phyloP scores from a whole-genome alignment of 2,797 vertebrate species.

The Hemibagrus guttatus region DNA sequence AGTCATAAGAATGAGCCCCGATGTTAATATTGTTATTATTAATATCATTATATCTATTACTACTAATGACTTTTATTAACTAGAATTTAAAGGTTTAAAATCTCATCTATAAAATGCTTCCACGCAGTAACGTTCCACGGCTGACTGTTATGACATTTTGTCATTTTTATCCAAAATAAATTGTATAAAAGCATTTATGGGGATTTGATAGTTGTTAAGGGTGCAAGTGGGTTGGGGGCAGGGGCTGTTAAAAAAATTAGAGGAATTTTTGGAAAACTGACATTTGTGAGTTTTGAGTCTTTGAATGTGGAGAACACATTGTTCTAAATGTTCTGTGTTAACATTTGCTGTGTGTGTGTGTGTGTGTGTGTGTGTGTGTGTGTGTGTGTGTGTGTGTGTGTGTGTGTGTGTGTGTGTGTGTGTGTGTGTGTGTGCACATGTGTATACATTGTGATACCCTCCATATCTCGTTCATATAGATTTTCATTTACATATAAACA shows the following conservation, averaged over 20 bases:
- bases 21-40: conserved; percentile 63
- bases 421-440: background rate
- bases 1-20: conserved; percentile 60
- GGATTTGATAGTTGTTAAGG: conserved; percentile 69
- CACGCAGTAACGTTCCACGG: conserved; percentile 55
- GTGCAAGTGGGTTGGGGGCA: conserved; percentile 18
- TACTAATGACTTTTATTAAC: background rate
- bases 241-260: conserved; percentile 34
- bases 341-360: background rate
- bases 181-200: conserved; percentile 68
- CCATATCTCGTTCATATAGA: background rate
- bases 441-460: background rate
- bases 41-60: background rate
- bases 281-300: conserved; percentile 8
- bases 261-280: background rate
- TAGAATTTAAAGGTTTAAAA: conserved; percentile 68
- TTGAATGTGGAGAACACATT: background rate
- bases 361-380: conserved; percentile 21
- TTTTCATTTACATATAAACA: background rate
- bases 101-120: conserved; percentile 60
- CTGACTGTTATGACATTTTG: conserved; percentile 66
- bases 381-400: background rate
- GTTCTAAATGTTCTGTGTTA: no score
- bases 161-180: conserved; percentile 52
- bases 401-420: conserved; percentile 19